Percentiles rank a stretch among this genome's conserved stretches.
Evolutionary conservation across 2,797 vertebrate genomes (phyloP).

Genomic region (Galaxias olidus): DNA sequence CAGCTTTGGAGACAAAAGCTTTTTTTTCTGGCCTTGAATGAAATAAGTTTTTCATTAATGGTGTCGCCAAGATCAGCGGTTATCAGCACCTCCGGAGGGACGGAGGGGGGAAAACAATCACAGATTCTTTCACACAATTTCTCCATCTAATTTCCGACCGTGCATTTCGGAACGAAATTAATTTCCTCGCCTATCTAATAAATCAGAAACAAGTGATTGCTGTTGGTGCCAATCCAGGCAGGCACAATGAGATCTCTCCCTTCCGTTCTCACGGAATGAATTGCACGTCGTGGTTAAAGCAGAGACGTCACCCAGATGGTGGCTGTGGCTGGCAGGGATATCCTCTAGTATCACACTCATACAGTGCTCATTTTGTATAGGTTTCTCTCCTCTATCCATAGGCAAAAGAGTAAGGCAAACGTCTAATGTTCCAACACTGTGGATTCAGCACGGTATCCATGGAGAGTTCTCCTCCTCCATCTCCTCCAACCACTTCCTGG

Average conservation of each 20-base stretch:
- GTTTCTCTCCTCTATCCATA: too few species aligned
- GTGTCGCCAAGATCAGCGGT: conserved; percentile 75
- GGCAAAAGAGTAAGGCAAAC: too few species aligned
- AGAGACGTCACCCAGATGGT: conserved; percentile 44
- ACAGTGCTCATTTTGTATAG: too few species aligned
- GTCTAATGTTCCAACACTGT: conserved; percentile 2
- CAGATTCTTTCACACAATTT: conserved; percentile 78
- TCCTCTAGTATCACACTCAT: conserved; percentile 22
- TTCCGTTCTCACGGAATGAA: conserved; percentile 49
- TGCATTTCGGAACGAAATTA: conserved; percentile 80
- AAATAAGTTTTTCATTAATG: conserved; percentile 79
- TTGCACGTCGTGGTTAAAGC: conserved; percentile 50
- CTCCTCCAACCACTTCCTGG: conserved; percentile 14
- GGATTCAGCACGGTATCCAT: not conserved
- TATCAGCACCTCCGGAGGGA: conserved; percentile 75
- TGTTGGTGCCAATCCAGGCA: conserved; percentile 72
- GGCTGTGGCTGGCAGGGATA: conserved; percentile 47
- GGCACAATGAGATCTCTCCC: conserved; percentile 67
- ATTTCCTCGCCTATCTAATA: conserved; percentile 81
- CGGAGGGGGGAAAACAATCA: conserved; percentile 67
- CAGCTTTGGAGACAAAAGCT: conserved; percentile 51
- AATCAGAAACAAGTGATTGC: conserved; percentile 80
- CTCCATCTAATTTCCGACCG: conserved; percentile 79
- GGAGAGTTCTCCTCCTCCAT: conserved; percentile 24
- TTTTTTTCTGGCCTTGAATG: conserved; percentile 55